Evolutionary conservation across 2,113 vertebrate genomes (phyloP), one percentile per base, ranked within the genome.

Genomic region (Rhea americana): DNA sequence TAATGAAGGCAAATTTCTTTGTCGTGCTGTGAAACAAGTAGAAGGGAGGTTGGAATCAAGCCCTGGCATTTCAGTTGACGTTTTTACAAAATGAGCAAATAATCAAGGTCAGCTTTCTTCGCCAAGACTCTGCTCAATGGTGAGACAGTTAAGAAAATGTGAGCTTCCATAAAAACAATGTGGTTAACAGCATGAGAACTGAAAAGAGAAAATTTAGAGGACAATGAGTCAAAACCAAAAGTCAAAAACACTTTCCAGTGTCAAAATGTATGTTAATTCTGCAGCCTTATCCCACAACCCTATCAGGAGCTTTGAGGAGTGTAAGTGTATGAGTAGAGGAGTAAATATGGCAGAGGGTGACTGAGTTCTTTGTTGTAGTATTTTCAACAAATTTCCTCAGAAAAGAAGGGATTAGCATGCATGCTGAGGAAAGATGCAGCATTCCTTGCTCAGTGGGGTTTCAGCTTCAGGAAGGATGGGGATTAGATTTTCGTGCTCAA

Each of bases 361-460:
- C 41, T n/a, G n/a, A 68, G 25, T 82, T 73, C 15, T 81, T 89
- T 87, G 17, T 70, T 30, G 9, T 1, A 62, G 59, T 10, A 7
- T 5, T 48, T 87, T 87, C 8, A 8, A 50, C 18, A 73, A 78
- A 76, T 73, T 83, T 75, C 68, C 39, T 1, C 2, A 83, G 47
- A 55, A 55, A 71, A 37, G 63, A 89, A 79, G 85, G 28, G 53
- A 30, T 28, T 51, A 43, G 55, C 68, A 8, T 41, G 37, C 67
- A 61, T 82, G 62, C 39, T 76, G 65, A 89, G 84, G 73, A 83
- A 50, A 2, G 6, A 65, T 58, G 35, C 66, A 48, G 47, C 16
- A 24, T 71, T 30, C 0, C 0, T 68, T 59, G 41, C 39, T 76
- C 65, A 78, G 15, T 26, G 21, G 32, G 50, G 0, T 3, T 16